Evolutionary conservation across 2,888 invertebrate species (phyloP), one percentile per base, ranked within the genome.

Genomic region (Melanchra persicariae): DNA sequence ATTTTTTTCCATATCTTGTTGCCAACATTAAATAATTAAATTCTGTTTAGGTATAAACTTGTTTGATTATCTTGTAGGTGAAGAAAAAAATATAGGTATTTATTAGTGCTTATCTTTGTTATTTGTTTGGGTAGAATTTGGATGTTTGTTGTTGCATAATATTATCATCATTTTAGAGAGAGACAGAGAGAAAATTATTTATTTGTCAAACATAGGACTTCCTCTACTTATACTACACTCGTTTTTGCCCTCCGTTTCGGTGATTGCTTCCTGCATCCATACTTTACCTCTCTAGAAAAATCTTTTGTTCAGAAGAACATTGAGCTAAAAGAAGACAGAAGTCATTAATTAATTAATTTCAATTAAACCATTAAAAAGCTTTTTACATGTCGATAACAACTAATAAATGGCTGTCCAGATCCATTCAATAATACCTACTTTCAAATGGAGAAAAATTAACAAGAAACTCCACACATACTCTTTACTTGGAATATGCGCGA

Each of bases 1-100:
- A 17, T 64, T 82, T 74, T 71, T 70, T 85, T 68, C n/a, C 22
- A 40, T 54, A 22, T 47, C 66, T 64, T 68, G 75, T 66, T 85
- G 66, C 73, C 75, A 78, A 74, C 74, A 74, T 78, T 60, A 68
- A 79, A 71, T 54, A 70, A 74, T 68, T 82, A 67, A 70, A 58
- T 26, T 58, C 7, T 59, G 40, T 59, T 60, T 76, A 43, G 19
- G 30, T 77, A 26, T 54, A 67, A 68, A 70, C 55, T 51, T 47
- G 57, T 64, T 71, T 65, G 43, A 24, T 62, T 54, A 78, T 58
- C 49, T 58, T 61, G 43, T 61, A 52, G 26, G 10, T 40, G 22
- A 40, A 30, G 30, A 19, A 81, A 76, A 65, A 81, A 63, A 26
- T 62, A 1, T 69, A 51, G 51, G 58, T 54, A 43, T 37, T 24